Percentiles rank a stretch among this genome's conserved stretches.
phyloP scores from a whole-genome alignment of 2,113 vertebrate species.

The Myanophis thanlyinensis region DNA sequence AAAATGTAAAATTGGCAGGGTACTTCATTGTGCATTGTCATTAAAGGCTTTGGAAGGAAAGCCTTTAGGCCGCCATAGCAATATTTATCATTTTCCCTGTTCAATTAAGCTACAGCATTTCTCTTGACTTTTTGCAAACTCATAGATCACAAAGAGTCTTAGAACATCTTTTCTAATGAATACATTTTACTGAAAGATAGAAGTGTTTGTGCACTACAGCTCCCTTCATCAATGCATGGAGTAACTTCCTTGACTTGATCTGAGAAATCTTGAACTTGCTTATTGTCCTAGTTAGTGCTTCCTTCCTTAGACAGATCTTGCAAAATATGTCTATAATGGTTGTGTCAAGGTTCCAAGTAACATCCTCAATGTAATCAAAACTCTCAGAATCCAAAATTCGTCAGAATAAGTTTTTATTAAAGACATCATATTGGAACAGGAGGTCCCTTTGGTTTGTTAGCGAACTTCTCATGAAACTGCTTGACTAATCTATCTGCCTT shows the following conservation, averaged over 20 bases:
- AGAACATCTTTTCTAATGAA: background rate
- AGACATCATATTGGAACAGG: too few species aligned
- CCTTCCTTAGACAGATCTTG: background rate
- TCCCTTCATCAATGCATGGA: background rate
- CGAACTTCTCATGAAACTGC: too few species aligned
- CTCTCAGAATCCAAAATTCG: too few species aligned
- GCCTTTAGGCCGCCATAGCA: background rate
- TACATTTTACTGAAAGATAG: background rate
- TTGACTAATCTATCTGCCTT: too few species aligned
- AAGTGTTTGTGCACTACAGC: background rate
- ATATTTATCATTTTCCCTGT: background rate
- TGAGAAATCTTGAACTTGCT: background rate
- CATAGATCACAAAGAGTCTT: background rate
- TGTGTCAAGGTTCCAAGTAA: too few species aligned
- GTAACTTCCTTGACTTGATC: background rate
- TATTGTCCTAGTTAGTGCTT: background rate
- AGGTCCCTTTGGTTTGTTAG: too few species aligned
- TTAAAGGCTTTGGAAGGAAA: background rate
- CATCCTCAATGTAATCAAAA: too few species aligned
- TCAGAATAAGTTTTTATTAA: too few species aligned
- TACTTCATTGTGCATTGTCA: background rate
- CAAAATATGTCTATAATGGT: constrained; percentile 1
- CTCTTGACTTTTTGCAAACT: background rate
- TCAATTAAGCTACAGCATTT: background rate
- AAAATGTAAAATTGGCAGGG: background rate